A percentile compares a stretch with the other conserved stretches of the same genome.
phyloP scores from a whole-genome alignment of 2,113 vertebrate species.

The Platichthys flesus region DNA sequence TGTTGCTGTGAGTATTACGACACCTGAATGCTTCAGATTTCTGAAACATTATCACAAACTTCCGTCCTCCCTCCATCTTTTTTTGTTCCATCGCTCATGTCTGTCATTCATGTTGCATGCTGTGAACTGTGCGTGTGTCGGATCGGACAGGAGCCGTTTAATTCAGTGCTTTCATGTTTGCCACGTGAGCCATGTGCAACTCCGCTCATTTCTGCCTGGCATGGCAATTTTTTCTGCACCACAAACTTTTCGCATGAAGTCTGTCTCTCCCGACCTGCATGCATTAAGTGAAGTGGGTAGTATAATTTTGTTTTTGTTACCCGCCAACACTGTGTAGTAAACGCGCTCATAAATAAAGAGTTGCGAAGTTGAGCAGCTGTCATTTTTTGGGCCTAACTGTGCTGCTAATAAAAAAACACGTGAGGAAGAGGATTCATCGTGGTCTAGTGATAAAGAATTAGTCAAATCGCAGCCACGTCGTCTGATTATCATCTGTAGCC shows the following conservation, averaged over 20 bases:
- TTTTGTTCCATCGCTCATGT: slow-evolving; percentile 11
- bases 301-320: slow-evolving; percentile 5
- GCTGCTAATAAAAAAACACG: neutral
- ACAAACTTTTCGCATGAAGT: slow-evolving; percentile 38
- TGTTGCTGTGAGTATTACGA: slow-evolving; percentile 8
- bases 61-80: neutral
- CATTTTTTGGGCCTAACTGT: neutral
- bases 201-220: slow-evolving; percentile 38
- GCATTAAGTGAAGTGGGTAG: slow-evolving; percentile 20
- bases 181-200: slow-evolving; percentile 35
- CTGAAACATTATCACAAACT: neutral
- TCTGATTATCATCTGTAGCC: neutral
- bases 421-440: neutral
- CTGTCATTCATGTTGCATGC: slow-evolving; percentile 1
- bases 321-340: slow-evolving; percentile 5
- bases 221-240: slow-evolving; percentile 56
- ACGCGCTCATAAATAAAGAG: neutral
- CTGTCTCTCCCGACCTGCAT: neutral
- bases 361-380: neutral
- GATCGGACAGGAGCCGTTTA: slow-evolving; percentile 12
- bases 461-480: neutral
- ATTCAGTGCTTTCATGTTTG: slow-evolving; percentile 8
- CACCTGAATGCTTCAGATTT: slow-evolving; percentile 33
- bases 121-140: slow-evolving; percentile 6
- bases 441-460: neutral